phyloP scores from a whole-genome alignment of 2,888 invertebrate genomes.

The Orchestes rusci region DNA sequence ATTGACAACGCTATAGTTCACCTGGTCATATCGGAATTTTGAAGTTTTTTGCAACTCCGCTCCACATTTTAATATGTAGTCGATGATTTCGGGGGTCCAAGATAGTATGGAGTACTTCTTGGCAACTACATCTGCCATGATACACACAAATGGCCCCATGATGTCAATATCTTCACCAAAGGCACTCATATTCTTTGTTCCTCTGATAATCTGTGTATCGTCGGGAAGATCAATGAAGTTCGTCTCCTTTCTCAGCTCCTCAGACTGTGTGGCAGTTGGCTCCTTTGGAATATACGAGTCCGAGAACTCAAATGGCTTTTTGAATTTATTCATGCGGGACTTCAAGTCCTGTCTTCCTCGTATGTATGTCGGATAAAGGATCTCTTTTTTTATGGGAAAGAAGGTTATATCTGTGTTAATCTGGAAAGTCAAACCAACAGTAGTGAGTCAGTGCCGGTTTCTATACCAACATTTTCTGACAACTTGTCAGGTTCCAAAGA shows the following conservation, averaged over 20 bases:
- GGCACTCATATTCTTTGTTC: slow-evolving; percentile 42
- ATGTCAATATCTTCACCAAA: slow-evolving; percentile 37
- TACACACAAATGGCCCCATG: slow-evolving; percentile 50
- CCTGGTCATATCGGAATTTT: slow-evolving; percentile 39
- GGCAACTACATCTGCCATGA: slow-evolving; percentile 56
- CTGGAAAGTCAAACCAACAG: no score
- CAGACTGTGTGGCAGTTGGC: slow-evolving; percentile 34
- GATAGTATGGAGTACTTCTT: slow-evolving; percentile 53
- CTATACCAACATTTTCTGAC: slow-evolving; percentile 27
- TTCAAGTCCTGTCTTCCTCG: slow-evolving; percentile 29
- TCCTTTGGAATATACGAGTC: slow-evolving; percentile 26
- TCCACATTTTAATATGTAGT: slow-evolving; percentile 51
- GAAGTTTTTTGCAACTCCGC: slow-evolving; percentile 42
- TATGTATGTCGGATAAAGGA: slow-evolving; percentile 31
- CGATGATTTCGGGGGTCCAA: slow-evolving; percentile 55
- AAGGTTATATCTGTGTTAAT: slow-evolving; percentile 32
- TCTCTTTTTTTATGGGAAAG: slow-evolving; percentile 31
- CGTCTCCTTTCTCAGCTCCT: slow-evolving; percentile 50
- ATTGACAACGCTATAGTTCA: slow-evolving; percentile 9
- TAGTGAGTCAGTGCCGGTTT: no score
- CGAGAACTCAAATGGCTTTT: slow-evolving; percentile 22
- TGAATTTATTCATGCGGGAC: slow-evolving; percentile 17
- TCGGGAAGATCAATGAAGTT: slow-evolving; percentile 57
- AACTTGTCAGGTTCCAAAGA: slow-evolving; percentile 23
- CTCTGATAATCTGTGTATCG: slow-evolving; percentile 52